Evolutionary conservation across 92 coral and sea anemone genomes (phyloP), one percentile per base, ranked within the genome.

Genomic region (Actinostola sp.): DNA sequence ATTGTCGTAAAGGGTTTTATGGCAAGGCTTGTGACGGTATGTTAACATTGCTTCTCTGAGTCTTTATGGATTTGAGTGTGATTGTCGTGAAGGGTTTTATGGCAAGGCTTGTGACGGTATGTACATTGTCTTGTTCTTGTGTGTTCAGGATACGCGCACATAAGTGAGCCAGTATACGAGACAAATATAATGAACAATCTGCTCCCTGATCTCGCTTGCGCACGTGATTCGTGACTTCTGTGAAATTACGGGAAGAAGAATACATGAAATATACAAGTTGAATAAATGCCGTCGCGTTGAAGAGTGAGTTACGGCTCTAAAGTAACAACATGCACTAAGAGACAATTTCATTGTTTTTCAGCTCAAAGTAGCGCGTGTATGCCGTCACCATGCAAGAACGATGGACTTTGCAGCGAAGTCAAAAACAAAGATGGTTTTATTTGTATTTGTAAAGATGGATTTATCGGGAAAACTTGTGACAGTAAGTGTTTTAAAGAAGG

Each of bases 301-400:
- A n/a, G n/a, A n/a, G n/a, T n/a, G n/a, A n/a, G n/a, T 36, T 36
- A 36, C 11, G 42, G 11, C 42, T 4, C 42, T 36, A 4, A 36
- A 36, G 42, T 4, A 36, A n/a, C n/a, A n/a, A n/a, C n/a, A n/a
- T n/a, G n/a, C n/a, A n/a, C n/a, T n/a, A n/a, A n/a, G n/a, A n/a
- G n/a, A n/a, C n/a, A n/a, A 39, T 27, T 16, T 14, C 48, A 2
- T 55, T 20, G 31, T 16, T 56, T 57, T 63, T 1, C 63, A 93
- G 98, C 85, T 56, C 73, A 78, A 59, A 88, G 95, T 51, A 87
- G 97, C 33, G 90, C 93, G 2, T 94, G 98, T 62, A 80, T 87
- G 66, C 98, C 98, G 21, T 86, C 93, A 45, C 98, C 98, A 2
- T 94, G 98, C 42, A 76, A 88, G 63, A 91, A 94, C 48, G 97